Conservation (phyloP, 2,113 vertebrate genomes). For the Galbula dea region DNA sequence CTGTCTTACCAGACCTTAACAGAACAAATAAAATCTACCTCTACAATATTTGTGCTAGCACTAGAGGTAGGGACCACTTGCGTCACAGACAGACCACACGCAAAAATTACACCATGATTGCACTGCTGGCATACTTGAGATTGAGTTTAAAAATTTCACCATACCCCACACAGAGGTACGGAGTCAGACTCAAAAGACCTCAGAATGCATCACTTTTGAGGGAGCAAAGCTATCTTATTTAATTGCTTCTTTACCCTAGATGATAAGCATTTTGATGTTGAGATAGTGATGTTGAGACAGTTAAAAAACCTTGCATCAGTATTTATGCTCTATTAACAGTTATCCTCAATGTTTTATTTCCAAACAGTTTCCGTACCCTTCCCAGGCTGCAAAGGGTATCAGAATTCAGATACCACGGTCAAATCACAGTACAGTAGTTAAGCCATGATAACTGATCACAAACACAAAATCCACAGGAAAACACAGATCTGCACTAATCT, state of each 20-base stretch:
- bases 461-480: neutral
- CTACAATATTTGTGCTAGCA: neutral
- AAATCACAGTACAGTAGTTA: neutral
- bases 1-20: neutral
- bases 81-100: neutral
- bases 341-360: neutral
- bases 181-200: neutral
- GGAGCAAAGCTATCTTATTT: neutral
- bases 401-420: neutral
- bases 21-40: neutral
- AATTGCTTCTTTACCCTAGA: neutral
- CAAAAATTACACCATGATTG: neutral
- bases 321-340: neutral
- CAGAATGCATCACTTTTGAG: neutral
- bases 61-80: neutral
- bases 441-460: neutral
- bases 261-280: neutral
- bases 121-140: neutral
- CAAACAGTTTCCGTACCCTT: neutral
- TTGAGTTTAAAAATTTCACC: neutral
- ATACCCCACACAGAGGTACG: neutral
- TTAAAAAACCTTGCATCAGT: neutral
- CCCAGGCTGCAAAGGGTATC: neutral
- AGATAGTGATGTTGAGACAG: neutral
- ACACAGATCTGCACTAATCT: neutral